Conservation (phyloP, 2,113 vertebrate species). For the Menura novaehollandiae region DNA sequence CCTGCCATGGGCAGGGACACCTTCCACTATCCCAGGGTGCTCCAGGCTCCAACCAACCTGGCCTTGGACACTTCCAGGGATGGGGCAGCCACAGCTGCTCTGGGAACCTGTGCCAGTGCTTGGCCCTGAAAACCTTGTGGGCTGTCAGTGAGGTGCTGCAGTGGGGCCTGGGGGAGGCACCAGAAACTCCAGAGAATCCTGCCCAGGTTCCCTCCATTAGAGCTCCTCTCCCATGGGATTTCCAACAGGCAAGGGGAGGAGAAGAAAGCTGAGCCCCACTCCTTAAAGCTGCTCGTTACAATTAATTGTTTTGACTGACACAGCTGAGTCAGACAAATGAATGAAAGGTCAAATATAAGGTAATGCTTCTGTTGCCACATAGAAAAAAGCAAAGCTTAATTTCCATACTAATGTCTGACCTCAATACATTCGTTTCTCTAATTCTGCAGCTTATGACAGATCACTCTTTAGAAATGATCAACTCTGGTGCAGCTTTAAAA, state of each 20-base stretch:
- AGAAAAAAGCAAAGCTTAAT: conserved; percentile 29
- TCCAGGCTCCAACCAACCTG: not conserved
- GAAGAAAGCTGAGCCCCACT: not conserved
- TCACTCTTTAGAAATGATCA: conserved; percentile 46
- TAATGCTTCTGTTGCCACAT: not conserved
- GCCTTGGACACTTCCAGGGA: not conserved
- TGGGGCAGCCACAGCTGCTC: not conserved
- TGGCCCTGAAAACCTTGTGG: not conserved
- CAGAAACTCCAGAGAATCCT: not conserved
- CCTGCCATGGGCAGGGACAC: not conserved
- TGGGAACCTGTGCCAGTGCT: not conserved
- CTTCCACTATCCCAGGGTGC: not conserved
- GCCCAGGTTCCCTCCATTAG: not conserved
- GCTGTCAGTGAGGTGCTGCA: accelerated
- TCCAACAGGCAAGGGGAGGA: not conserved
- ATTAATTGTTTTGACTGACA: conserved; percentile 36
- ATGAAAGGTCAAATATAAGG: conserved; percentile 47
- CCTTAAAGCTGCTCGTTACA: not conserved
- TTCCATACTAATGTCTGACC: conserved; percentile 52
- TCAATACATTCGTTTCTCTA: conserved; percentile 26
- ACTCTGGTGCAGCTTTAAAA: conserved; percentile 15
- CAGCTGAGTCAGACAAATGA: conserved; percentile 43
- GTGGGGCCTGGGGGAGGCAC: not conserved
- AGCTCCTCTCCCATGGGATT: not conserved
- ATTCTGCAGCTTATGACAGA: conserved; percentile 8